phyloP scores from a whole-genome alignment of 1,140 invertebrate genomes.

The Nephotettix cincticeps region DNA sequence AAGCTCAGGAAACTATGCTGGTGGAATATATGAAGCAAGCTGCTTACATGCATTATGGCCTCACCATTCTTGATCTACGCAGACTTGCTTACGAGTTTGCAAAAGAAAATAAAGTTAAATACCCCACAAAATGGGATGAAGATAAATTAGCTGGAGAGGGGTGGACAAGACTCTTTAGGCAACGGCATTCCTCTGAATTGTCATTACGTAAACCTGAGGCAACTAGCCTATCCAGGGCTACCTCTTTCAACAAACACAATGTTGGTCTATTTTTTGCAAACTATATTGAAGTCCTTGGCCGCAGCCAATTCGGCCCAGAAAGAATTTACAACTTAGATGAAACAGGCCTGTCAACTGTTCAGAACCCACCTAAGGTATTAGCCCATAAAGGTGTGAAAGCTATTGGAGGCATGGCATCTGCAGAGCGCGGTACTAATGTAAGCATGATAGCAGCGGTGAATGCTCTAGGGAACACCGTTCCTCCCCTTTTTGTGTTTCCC shows the following conservation, averaged over 20 bases:
- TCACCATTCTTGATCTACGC: neutral
- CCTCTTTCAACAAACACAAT: slow-evolving; percentile 41
- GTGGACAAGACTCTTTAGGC: slow-evolving; percentile 18
- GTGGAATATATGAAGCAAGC: neutral
- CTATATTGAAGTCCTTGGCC: slow-evolving; percentile 27
- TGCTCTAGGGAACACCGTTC: slow-evolving; percentile 41
- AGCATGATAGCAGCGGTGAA: slow-evolving; percentile 37
- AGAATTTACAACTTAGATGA: slow-evolving; percentile 43
- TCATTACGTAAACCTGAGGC: slow-evolving; percentile 42
- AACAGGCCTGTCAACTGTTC: slow-evolving; percentile 41
- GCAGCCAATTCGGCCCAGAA: neutral
- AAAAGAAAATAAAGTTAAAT: neutral
- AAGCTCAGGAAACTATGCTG: neutral
- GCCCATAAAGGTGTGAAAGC: slow-evolving; percentile 39
- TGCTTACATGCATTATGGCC: neutral
- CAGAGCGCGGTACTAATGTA: slow-evolving; percentile 41
- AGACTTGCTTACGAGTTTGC: neutral
- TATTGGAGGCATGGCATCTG: slow-evolving; percentile 38
- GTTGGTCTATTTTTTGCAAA: slow-evolving; percentile 37
- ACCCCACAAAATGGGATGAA: neutral
- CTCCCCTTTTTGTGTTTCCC: slow-evolving; percentile 44
- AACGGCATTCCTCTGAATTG: slow-evolving; percentile 43
- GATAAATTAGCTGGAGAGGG: neutral
- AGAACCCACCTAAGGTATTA: slow-evolving; percentile 41
- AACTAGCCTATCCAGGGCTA: slow-evolving; percentile 43